Conservation (phyloP, 2,797 vertebrate species). For the Esox masquinongy region DNA sequence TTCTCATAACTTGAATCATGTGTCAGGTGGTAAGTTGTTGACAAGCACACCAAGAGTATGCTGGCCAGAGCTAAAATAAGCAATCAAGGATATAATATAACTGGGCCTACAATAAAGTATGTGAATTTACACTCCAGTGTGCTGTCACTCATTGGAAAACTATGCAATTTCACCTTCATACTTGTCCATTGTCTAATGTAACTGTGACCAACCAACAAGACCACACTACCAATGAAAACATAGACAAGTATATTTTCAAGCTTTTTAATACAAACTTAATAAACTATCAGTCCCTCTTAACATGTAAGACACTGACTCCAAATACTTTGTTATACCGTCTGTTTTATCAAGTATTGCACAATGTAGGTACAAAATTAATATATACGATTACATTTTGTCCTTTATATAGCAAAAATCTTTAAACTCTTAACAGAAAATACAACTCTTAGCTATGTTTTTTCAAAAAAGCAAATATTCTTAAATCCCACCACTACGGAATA, state of each 20-base stretch:
- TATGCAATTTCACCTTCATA: no score
- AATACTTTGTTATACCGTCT: conserved; percentile 88
- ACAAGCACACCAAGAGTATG: conserved; percentile 71
- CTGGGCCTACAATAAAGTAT: no score
- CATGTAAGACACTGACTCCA: conserved; percentile 93
- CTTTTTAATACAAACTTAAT: conserved; percentile 99
- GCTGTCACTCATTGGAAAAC: no score
- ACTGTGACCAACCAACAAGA: no score
- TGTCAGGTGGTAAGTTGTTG: conserved; percentile 81
- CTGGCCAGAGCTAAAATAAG: no score
- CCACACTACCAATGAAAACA: conserved; percentile 61
- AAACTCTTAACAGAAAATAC: conserved; percentile 99
- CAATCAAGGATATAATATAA: no score
- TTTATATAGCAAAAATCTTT: conserved; percentile 98
- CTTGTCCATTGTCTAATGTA: no score
- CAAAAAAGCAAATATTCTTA: conserved; percentile 58
- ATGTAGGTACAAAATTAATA: conserved; percentile 80
- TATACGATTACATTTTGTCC: conserved; percentile 98
- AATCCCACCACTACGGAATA: conserved; percentile 94
- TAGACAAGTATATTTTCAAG: conserved; percentile 90
- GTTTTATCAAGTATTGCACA: conserved; percentile 74
- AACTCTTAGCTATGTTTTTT: conserved; percentile 88
- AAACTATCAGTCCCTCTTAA: conserved; percentile 97
- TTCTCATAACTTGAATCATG: neutral
- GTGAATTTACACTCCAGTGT: no score